Evolutionary conservation across 2,888 invertebrate genomes (phyloP).

Genomic region (Himalopsyche tibetana): DNA sequence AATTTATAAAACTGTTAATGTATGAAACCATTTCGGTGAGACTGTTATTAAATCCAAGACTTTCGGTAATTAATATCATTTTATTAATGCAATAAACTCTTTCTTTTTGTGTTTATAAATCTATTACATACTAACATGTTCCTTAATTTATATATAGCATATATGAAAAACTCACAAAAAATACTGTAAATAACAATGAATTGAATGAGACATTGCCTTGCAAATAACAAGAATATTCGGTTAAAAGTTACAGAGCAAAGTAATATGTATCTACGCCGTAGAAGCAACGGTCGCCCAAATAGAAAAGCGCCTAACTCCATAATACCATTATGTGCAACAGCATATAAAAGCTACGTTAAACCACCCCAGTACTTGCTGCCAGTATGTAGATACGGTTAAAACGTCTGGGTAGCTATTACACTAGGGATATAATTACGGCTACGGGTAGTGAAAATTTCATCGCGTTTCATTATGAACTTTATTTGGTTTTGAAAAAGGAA

Average conservation of each 20-base stretch:
- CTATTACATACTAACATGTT: too few species aligned
- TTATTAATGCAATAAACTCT: too few species aligned
- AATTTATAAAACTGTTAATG: too few species aligned
- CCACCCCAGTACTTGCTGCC: constrained; percentile 1
- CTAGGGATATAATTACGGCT: constrained; percentile 59
- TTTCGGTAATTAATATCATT: neutral
- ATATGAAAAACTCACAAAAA: neutral
- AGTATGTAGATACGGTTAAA: constrained; percentile 45
- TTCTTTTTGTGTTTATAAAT: too few species aligned
- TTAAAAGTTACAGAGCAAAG: neutral
- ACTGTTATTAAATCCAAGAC: too few species aligned
- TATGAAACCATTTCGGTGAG: too few species aligned
- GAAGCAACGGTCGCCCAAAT: neutral
- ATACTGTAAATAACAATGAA: neutral
- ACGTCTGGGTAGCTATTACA: constrained; percentile 31
- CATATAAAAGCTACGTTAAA: constrained; percentile 57
- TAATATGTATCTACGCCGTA: constrained; percentile 31
- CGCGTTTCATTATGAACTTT: constrained; percentile 61
- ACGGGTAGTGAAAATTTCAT: constrained; percentile 59
- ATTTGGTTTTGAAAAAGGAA: constrained; percentile 39
- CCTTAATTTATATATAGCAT: too few species aligned
- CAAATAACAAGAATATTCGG: constrained; percentile 5
- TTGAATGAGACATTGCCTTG: neutral
- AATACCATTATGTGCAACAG: constrained; percentile 54
- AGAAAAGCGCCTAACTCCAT: constrained; percentile 39